A percentile compares a stretch with the other conserved stretches of the same genome.
Evolutionary conservation across 2,113 vertebrate genomes (phyloP).

Genomic region (Periophthalmodon schlosseri): DNA sequence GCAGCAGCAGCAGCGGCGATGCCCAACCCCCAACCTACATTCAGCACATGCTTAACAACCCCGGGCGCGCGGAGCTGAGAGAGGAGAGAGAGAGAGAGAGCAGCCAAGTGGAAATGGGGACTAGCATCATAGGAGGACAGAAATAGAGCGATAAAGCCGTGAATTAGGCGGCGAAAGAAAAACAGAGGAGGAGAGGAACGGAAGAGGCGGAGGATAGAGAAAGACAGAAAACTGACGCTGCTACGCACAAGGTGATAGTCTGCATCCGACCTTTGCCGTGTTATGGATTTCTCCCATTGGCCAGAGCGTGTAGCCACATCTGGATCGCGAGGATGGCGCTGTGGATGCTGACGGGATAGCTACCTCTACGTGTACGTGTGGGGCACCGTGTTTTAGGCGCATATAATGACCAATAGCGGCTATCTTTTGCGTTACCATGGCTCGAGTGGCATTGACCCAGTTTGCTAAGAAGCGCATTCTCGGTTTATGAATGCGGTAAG

Average conservation of each 20-base stretch:
- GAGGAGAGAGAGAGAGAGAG: constrained; percentile 33
- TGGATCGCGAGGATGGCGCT: constrained; percentile 18
- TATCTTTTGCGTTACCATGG: constrained; percentile 30
- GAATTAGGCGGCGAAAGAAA: constrained; percentile 47
- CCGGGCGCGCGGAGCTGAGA: constrained; percentile 66
- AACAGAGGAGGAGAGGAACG: not conserved
- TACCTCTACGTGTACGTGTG: no score
- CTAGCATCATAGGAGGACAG: constrained; percentile 67
- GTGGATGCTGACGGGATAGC: constrained; percentile 29
- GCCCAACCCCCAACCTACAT: constrained; percentile 61
- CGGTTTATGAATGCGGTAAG: constrained; percentile 5
- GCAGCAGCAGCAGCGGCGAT: constrained; percentile 35
- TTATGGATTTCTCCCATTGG: constrained; percentile 47
- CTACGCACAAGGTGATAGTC: constrained; percentile 24
- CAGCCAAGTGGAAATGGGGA: constrained; percentile 66
- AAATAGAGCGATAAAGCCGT: constrained; percentile 71
- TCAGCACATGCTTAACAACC: constrained; percentile 73
- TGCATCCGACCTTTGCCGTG: not conserved
- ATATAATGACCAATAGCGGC: not conserved
- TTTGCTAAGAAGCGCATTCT: constrained; percentile 38
- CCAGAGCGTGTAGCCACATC: constrained; percentile 23
- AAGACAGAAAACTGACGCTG: constrained; percentile 30
- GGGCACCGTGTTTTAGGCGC: not conserved
- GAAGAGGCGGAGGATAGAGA: constrained; percentile 7
- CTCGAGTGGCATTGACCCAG: constrained; percentile 48